Conservation (phyloP, 2,888 invertebrate species). For the Campoplex capitator region DNA sequence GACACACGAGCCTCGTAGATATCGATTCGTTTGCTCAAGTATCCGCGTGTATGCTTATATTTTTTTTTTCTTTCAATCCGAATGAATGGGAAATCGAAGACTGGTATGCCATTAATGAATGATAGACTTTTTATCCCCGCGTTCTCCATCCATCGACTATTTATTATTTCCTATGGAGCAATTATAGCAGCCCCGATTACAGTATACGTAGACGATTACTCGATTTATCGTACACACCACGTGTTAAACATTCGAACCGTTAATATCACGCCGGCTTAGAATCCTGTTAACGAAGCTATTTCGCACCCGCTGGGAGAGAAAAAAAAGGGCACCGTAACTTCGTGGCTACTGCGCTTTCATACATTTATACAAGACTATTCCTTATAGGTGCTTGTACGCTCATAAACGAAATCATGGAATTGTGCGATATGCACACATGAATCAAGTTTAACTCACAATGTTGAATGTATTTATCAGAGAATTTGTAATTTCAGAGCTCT, state of each 20-base stretch:
- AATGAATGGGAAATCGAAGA: conserved; percentile 56
- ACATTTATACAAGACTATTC: neutral
- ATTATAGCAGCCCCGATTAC: conserved; percentile 58
- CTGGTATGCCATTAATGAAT: conserved; percentile 61
- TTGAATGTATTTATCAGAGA: conserved; percentile 7
- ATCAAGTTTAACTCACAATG: conserved; percentile 40
- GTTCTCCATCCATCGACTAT: conserved; percentile 39
- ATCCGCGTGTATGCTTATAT: neutral
- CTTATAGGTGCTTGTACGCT: neutral
- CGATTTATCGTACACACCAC: conserved; percentile 60
- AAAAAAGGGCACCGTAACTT: conserved; percentile 31
- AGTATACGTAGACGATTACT: conserved; percentile 63
- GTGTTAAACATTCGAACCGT: conserved; percentile 51
- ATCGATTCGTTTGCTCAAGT: conserved; percentile 14
- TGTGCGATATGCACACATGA: conserved; percentile 14
- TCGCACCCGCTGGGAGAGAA: conserved; percentile 54
- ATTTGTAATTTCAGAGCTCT: conserved; percentile 50
- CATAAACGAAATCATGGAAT: conserved; percentile 65
- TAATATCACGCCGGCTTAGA: conserved; percentile 49
- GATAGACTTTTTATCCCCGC: conserved; percentile 7
- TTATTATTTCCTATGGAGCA: conserved; percentile 62
- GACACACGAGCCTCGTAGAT: conserved; percentile 49
- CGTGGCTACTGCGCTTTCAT: neutral
- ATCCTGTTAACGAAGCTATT: conserved; percentile 67
- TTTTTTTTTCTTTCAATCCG: conserved; percentile 1